Base-by-base conservation (phyloP, 2,797 vertebrate species). In the Sebastes baramenuke region DNA sequence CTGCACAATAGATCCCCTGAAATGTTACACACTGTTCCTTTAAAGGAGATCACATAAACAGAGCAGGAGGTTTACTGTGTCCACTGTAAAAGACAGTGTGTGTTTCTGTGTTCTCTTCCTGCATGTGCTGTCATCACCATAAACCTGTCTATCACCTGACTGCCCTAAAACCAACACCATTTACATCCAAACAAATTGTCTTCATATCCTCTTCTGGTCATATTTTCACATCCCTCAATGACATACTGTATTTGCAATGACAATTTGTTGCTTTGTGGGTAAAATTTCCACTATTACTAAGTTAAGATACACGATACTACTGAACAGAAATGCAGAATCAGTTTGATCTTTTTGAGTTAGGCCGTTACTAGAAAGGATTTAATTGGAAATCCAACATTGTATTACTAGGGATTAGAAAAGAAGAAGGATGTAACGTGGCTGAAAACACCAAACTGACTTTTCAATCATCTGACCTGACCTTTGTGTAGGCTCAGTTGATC, bases 401-500 rank as follows among this genome's bases (percentile, higher is more conserved):
- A 25, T 24, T 36, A 4, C 4, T 27, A 2, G 25, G 25, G 42
- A 62, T 62, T n/a, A 22, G 9, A 30, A 9, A 49, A 49, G 6
- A 9, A 12, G 2, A 0, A 34, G 5, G 30, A 8, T 8, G 8
- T 22, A 11, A 25, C 30, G 4, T 29, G 8, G 3, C 5, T 58
- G 12, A 54, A 38, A 66, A 38, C 4, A 12, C 13, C 27, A 52
- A 34, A 12, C 8, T 6, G 22, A 32, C 13, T 59, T 52, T 34
- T 46, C 6, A 38, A 18, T 65, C 8, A 13, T 49, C 18, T 49
- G 32, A 30, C 6, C 0, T 22, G 8, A 59, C 20, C 1, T 65
- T 10, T 27, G 13, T 46, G 71, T 27, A 99, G 98, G 97, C 97
- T 66, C 97, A 99, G 88, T 81, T 98, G 67, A 98, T 99, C 87